Base-by-base conservation (phyloP, 2,797 vertebrate species). In the Centropyge bicolor region DNA sequence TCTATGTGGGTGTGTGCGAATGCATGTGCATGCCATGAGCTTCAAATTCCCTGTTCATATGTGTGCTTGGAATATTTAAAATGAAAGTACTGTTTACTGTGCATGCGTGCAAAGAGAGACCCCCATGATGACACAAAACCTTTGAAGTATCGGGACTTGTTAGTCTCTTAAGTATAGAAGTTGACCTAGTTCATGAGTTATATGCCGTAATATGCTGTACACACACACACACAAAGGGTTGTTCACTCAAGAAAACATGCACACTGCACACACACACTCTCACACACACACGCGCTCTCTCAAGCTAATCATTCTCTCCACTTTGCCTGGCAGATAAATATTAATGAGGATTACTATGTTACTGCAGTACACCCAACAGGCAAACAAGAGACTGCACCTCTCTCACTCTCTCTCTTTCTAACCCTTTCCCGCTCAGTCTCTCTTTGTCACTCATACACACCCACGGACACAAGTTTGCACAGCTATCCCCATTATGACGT, bases 281-380 rank as follows among this genome's bases (percentile, higher is more conserved):
- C 70, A 45, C 55, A 51, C 63, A 43, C 60, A 66, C 82, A 67
- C 60, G 63, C 82, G 64, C 63, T 49, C 63, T 55, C 76, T 69
- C 31, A 57, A 86, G 79, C 82, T 93, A 92, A 93, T 94, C 88
- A 92, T 84, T 88, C 79, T 76, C 83, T 90, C 60, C 86, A 88
- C 87, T 92, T 92, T 92, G 90, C 89, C 86, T 88, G 40, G 87
- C 85, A 89, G 89, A 94, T 91, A 89, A 91, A 91, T 92, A 92
- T 94, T 94, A 93, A 94, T 93, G 92, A 94, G 93, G 90, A 92
- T 93, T 91, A 92, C 84, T 73, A 72, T 86, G 83, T 89, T 91
- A 91, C 89, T 88, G 92, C 89, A 89, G 92, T 68, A 87, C 87
- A 85, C 91, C 91, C 91, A 92, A 31, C 80, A 43, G 88, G 89